phyloP scores from a whole-genome alignment of 2,888 invertebrate species.

The Catocala nupta region DNA sequence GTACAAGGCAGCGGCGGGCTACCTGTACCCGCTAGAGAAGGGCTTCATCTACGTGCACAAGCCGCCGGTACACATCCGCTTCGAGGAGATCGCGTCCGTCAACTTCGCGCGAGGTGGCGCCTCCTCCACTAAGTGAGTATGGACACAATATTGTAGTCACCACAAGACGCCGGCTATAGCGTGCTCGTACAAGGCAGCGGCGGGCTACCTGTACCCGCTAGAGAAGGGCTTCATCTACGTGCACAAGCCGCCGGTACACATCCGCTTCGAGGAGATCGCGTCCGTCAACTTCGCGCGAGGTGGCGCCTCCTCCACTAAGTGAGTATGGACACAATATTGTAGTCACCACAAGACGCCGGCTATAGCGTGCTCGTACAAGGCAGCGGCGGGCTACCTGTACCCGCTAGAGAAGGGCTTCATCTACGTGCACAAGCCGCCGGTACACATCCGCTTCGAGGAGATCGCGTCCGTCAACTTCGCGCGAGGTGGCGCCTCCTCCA shows the following conservation, averaged over 20 bases:
- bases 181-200: conserved; percentile 99
- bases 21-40: conserved; percentile 98
- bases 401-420: conserved; percentile 99
- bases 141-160: background rate
- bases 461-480: conserved; percentile 98
- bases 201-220: conserved; percentile 98
- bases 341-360: conserved; percentile 96
- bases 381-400: conserved; percentile 98
- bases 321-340: conserved; percentile 38
- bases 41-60: conserved; percentile 99
- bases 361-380: conserved; percentile 98
- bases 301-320: conserved; percentile 90
- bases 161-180: conserved; percentile 96
- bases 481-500: conserved; percentile 93
- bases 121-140: conserved; percentile 79
- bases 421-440: conserved; percentile 99
- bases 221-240: conserved; percentile 99
- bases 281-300: conserved; percentile 98
- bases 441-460: conserved; percentile 99
- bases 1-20: conserved; percentile 98
- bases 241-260: conserved; percentile 99
- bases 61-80: conserved; percentile 98
- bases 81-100: conserved; percentile 97
- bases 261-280: conserved; percentile 98
- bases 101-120: conserved; percentile 98